Base-by-base conservation (phyloP, 2,113 vertebrate species). In the Garra rufa region DNA sequence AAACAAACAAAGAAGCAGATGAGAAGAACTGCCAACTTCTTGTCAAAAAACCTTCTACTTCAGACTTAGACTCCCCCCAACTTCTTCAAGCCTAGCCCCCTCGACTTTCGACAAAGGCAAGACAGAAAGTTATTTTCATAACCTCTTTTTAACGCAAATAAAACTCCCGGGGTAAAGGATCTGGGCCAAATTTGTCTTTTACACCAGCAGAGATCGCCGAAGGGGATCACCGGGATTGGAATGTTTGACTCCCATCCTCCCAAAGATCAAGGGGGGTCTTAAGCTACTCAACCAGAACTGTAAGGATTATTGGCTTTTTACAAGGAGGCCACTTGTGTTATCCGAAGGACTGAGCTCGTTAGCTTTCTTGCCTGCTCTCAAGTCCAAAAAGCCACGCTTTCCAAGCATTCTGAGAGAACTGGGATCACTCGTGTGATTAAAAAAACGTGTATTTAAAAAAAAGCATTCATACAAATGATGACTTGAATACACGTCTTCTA, bases 71-170 rank as follows among this genome's bases (percentile, higher is more conserved):
- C 63, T 43, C 9, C 76, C 48, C 17, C 9, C 46, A 44, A 43
- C 14, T 10, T 65, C n/a, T 82, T 87, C 85, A 85, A 90, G 82
- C 34, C 24, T 11, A 5, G 48, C 63, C 75, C 48, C 38, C 38
- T 65, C 85, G 77, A 91, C 88, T 87, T n/a, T 84, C 43, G 24
- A 86, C 75, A 79, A 89, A 89, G 90, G 87, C 88, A 85, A 88
- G 87, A 71, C 83, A 83, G 69, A 65, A 85, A 88, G 83, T 86
- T 92, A 85, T 92, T 94, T 92, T 93, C 88, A 89, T 93, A 92
- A 92, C 90, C 87, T 70, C 85, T 84, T 88, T 87, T 83, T 83
- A 92, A 92, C 83, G 90, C 86, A 92, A 92, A 91, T 87, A 89
- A 57, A 91, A 86, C 87, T 91, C 88, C 82, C 24, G 75, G 81